A percentile compares a stretch with the other conserved stretches of the same genome.
Conservation (phyloP, 1,140 invertebrate species). For the Dinoponera quadriceps region DNA sequence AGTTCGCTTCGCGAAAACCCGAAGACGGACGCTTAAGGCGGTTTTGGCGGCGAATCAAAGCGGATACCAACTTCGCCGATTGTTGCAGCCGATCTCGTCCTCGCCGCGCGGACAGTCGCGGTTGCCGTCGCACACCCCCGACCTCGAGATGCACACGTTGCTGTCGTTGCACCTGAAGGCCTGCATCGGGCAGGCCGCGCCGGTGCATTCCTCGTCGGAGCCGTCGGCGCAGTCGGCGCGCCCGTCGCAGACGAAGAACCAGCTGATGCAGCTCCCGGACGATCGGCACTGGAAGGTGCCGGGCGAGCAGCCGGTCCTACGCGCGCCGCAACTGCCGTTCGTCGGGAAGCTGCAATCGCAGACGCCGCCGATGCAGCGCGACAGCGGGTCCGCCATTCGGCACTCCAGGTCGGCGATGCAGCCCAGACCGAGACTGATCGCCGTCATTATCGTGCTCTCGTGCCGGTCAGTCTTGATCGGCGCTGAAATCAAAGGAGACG, state of each 20-base stretch:
- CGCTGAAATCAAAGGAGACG: constrained; percentile 5
- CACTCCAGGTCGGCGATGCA: constrained; percentile 93
- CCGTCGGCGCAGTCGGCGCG: constrained; percentile 94
- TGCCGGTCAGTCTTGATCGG: constrained; percentile 80
- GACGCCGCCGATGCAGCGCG: constrained; percentile 90
- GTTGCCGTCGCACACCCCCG: constrained; percentile 91
- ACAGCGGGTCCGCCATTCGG: constrained; percentile 91
- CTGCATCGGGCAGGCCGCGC: constrained; percentile 85
- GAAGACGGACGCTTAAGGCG: too few relatives aligned
- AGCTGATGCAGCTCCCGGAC: constrained; percentile 94
- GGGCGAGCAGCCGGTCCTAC: constrained; percentile 91
- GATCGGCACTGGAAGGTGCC: constrained; percentile 94
- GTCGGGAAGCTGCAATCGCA: constrained; percentile 91
- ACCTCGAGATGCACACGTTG: constrained; percentile 89
- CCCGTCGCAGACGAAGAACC: constrained; percentile 97
- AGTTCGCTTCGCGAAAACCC: too few relatives aligned
- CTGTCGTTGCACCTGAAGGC: constrained; percentile 88
- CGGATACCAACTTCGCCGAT: constrained; percentile 84
- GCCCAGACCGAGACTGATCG: constrained; percentile 91
- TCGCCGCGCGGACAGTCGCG: constrained; percentile 92
- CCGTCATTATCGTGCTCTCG: constrained; percentile 86
- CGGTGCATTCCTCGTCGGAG: constrained; percentile 92
- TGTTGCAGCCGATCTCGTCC: constrained; percentile 91
- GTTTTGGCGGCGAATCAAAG: too few relatives aligned
- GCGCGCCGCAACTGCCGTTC: constrained; percentile 88